phyloP scores from a whole-genome alignment of 2,888 invertebrate species.

The Metellina segmentata region DNA sequence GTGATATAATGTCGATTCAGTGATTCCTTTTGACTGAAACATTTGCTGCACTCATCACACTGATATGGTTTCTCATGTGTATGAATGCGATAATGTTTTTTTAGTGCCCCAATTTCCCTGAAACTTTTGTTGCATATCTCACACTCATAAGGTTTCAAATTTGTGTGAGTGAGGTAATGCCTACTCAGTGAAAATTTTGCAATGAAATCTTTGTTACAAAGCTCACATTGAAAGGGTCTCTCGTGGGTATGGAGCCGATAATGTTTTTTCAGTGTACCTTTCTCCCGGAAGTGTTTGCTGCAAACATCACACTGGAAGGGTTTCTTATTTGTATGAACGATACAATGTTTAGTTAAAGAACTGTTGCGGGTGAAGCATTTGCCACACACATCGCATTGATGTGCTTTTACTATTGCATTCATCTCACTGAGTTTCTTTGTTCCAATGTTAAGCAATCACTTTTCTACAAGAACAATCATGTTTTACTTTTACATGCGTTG shows the following conservation, averaged over 20 bases:
- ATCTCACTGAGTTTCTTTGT: not conserved
- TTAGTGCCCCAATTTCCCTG: not conserved
- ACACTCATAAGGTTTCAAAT: conserved; percentile 1
- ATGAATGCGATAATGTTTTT: conserved; percentile 1
- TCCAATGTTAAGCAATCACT: too few species aligned
- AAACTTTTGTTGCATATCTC: not conserved
- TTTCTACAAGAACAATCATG: too few species aligned
- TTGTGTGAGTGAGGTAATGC: not conserved
- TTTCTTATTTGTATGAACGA: not conserved
- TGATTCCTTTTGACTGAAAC: not conserved
- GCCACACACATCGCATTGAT: not conserved
- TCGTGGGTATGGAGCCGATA: conserved; percentile 1
- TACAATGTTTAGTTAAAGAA: not conserved
- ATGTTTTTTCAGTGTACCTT: not conserved
- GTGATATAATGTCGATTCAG: not conserved
- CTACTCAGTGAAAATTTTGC: not conserved
- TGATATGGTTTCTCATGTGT: conserved; percentile 15
- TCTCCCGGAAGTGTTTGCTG: not conserved
- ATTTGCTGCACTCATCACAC: conserved; percentile 5
- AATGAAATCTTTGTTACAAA: not conserved
- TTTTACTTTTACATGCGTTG: too few species aligned
- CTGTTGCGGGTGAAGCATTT: not conserved
- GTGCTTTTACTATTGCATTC: not conserved
- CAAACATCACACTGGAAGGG: not conserved
- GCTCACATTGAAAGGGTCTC: not conserved